phyloP scores from a whole-genome alignment of 1,140 invertebrate genomes.

The Habropoda laboriosa region DNA sequence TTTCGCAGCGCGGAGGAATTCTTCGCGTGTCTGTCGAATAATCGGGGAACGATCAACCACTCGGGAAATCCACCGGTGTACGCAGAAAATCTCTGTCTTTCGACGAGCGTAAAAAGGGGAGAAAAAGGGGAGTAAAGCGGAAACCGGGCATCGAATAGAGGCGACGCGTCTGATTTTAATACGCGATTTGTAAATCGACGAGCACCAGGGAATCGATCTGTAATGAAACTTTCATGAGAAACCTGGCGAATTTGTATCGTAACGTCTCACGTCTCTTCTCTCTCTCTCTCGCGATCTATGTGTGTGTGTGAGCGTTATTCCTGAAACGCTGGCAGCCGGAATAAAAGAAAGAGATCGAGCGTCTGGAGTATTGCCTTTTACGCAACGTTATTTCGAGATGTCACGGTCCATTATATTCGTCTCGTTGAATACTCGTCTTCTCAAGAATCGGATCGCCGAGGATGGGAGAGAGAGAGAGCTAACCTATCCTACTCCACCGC shows the following conservation, averaged over 20 bases:
- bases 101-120: not conserved
- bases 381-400: slow-evolving; percentile 18
- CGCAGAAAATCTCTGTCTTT: not conserved
- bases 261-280: not conserved
- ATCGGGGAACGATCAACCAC: not conserved
- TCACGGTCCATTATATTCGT: slow-evolving; percentile 25
- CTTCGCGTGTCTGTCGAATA: not conserved
- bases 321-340: not conserved
- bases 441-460: not conserved
- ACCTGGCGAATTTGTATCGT: slow-evolving; percentile 16
- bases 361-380: slow-evolving; percentile 5
- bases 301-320: not conserved
- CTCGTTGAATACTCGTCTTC: slow-evolving; percentile 12
- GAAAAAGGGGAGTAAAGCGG: not conserved
- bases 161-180: not conserved
- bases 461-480: too few species aligned
- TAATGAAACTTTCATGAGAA: slow-evolving; percentile 37
- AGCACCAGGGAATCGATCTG: not conserved
- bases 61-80: not conserved
- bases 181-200: slow-evolving; percentile 18
- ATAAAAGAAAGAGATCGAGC: slow-evolving; percentile 16
- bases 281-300: too few species aligned
- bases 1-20: not conserved
- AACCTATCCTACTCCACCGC: too few species aligned
- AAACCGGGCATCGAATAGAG: not conserved